Base-by-base conservation (phyloP, 2,113 vertebrate species). In the Nibea albiflora region DNA sequence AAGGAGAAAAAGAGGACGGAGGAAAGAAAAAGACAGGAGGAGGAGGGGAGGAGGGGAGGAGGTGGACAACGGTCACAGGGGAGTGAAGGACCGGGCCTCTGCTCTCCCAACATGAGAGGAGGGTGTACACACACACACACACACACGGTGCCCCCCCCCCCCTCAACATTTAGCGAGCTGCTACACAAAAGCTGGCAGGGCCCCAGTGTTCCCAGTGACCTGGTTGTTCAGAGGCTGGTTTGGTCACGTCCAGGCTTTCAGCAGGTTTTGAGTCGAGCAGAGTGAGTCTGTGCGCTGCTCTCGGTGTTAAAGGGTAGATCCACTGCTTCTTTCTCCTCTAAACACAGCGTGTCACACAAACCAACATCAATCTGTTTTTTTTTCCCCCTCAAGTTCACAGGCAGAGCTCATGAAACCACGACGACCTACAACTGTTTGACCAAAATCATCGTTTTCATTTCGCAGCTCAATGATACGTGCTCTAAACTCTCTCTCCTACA, bases 21-120 rank as follows among this genome's bases (percentile, higher is more conserved):
- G 79, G 62, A 19, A 64, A 64, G 79, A 76, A 72, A 88, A 61
- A 70, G 79, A 82, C 88, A 82, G 80, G 79, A 5, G 52, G 75
- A 35, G 68, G 67, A 11, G 66, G 78, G 22, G 76, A 82, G 80
- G 79, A 4, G 47, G 47, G 76, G 71, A 74, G 74, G 76, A 22
- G 64, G 91, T 66, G 92, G 81, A 87, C 90, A 94, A 89, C 95
- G 92, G 94, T 95, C 95, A 94, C 78, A 87, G 84, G 75, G 85
- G 90, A 87, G 85, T 79, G 83, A 68, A 87, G 77, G 88, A 79
- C 86, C 47, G 87, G 92, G 85, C 83, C 91, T 93, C 93, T 86
- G 88, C 81, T 78, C 94, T 93, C 85, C 80, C 76, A 78, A 84
- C 84, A 87, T 70, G 74, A 87, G 84, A 76, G 79, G 49, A 69